Conservation (phyloP, 2,113 vertebrate species). For the Sebastes schlegelii region DNA sequence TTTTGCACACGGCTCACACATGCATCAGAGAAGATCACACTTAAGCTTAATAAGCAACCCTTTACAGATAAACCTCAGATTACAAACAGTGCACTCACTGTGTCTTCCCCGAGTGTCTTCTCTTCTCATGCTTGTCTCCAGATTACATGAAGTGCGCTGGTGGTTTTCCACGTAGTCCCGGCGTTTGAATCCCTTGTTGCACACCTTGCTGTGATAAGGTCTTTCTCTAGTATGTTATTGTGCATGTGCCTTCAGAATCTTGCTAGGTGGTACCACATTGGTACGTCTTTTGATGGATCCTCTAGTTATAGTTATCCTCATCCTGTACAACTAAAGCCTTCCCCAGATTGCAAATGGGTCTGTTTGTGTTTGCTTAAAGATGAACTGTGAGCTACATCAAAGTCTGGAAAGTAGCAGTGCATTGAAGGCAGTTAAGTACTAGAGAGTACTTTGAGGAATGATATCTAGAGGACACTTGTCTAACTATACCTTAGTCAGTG, state of each 20-base stretch:
- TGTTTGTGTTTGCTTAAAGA: constrained; percentile 10
- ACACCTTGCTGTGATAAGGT: neutral
- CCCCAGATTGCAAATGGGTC: neutral
- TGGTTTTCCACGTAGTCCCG: too few species aligned
- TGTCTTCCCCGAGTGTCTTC: neutral
- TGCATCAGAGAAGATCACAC: neutral
- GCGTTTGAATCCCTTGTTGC: too few species aligned
- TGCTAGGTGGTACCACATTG: neutral
- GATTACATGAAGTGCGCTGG: neutral
- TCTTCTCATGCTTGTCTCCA: neutral
- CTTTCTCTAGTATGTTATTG: neutral
- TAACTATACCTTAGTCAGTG: neutral
- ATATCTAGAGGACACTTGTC: neutral
- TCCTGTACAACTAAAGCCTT: neutral
- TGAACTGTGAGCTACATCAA: neutral
- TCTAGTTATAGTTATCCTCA: neutral
- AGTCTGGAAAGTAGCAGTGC: neutral
- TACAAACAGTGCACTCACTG: neutral
- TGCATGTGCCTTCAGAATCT: constrained; percentile 1
- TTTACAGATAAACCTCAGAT: neutral
- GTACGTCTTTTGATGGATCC: neutral
- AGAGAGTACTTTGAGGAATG: neutral
- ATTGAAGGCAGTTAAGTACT: neutral
- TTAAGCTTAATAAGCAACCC: neutral
- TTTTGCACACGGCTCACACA: neutral